Evolutionary conservation across 2,797 vertebrate species (phyloP), one percentile per base, ranked within the genome.

Genomic region (Benthosema pterotum): DNA sequence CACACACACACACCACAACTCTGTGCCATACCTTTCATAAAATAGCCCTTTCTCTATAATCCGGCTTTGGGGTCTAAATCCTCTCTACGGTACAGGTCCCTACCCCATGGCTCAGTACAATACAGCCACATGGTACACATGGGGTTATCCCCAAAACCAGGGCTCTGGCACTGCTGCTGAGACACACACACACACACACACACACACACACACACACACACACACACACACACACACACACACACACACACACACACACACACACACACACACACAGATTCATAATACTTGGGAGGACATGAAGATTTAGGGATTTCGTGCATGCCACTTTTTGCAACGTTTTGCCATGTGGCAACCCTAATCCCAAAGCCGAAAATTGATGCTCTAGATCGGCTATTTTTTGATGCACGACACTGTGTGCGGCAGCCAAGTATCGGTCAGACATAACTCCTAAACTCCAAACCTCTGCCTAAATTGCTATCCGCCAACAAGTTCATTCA

Each of bases 31-130:
- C 80, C 72, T 77, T 76, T 76, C 81, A 78, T 74, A 77, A 82
- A 85, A 82, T 60, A 79, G 70, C 67, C 63, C 62, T 53, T 79
- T 71, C 63, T 60, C 66, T 55, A 73, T 88, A 87, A 87, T 86
- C 83, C 65, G 63, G 69, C 74, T 86, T 82, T 76, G 68, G 63
- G 60, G 69, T 22, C 60, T 72, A 74, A 83, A 84, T 81, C 79
- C 80, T 58, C 56, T 73, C 52, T 69, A 63, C 68, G 18, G 68
- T 67, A 73, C 47, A 63, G 61, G 77, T 52, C 32, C 11, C 32
- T 52, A 56, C 15, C 43, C 47, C 43, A 50, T 61, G 47, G 64
- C 68, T 75, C 66, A 51, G 18, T 52, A 68, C 55, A 65, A 67
- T 46, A 60, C 14, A 52, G 16, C 45, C 59, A 58, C 54, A 48